Evolutionary conservation across 2,888 invertebrate genomes (phyloP).

Genomic region (Cepaea hortensis): DNA sequence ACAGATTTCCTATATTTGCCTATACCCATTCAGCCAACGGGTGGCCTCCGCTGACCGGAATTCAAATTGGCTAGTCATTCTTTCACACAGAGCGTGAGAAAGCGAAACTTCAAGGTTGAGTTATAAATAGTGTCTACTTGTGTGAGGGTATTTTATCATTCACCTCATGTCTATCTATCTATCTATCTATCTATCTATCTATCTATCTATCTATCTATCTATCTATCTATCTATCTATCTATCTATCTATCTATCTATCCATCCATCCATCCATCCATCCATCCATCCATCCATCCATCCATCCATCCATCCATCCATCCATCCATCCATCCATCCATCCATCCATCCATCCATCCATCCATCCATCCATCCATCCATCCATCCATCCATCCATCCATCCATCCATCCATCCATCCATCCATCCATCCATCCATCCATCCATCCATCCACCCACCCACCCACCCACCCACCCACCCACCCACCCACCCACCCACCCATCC

Average conservation of each 20-base stretch:
- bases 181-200: conserved; percentile 7
- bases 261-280: neutral
- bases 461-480: neutral
- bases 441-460: neutral
- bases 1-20: no score
- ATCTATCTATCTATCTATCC: conserved; percentile 3
- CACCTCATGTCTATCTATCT: neutral
- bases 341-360: neutral
- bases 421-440: neutral
- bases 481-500: no score
- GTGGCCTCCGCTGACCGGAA: no score
- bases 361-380: neutral
- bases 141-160: neutral
- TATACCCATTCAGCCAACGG: no score
- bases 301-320: neutral
- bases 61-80: no score
- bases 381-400: neutral
- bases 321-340: neutral
- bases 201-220: conserved; percentile 7
- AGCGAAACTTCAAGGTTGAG: no score
- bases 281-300: neutral
- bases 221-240: conserved; percentile 7
- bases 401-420: neutral
- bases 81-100: no score
- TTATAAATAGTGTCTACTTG: no score